Evolutionary conservation across 1,140 invertebrate genomes (phyloP).

Genomic region (Eciton burchellii): DNA sequence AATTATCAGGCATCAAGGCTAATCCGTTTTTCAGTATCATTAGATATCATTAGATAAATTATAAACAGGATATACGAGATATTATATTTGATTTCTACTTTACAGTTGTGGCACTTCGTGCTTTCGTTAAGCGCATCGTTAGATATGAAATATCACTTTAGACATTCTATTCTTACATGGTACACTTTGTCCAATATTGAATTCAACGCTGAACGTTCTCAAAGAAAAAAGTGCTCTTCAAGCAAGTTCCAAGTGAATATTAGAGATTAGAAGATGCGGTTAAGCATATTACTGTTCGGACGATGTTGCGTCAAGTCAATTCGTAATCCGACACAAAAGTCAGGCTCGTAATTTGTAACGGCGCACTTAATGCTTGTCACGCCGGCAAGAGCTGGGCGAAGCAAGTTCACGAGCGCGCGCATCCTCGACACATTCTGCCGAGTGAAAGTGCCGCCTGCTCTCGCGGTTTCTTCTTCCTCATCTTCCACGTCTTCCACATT

Average conservation of each 20-base stretch:
- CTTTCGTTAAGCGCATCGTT: no score
- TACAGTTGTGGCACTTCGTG: no score
- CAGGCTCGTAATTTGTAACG: constrained; percentile 13
- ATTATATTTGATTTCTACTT: no score
- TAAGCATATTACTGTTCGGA: neutral
- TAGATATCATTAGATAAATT: no score
- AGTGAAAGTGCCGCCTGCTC: constrained; percentile 76
- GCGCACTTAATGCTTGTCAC: constrained; percentile 51
- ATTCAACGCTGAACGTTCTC: no score
- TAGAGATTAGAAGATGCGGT: constrained; percentile 9
- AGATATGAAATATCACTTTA: no score
- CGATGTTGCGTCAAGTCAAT: constrained; percentile 46
- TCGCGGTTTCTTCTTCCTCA: constrained; percentile 49
- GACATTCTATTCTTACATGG: no score
- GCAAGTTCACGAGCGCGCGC: constrained; percentile 78
- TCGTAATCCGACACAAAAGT: constrained; percentile 54
- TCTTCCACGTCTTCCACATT: constrained; percentile 41
- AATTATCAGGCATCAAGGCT: no score
- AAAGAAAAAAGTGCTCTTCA: neutral
- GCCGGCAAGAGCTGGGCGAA: constrained; percentile 6
- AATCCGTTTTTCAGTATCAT: no score
- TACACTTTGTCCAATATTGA: no score
- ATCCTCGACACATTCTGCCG: constrained; percentile 72
- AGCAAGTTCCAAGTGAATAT: neutral
- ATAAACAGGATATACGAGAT: no score